A percentile compares a stretch with the other conserved stretches of the same genome.
These are phyloP conservation scores for Chrysogorgia sp. DNA, from an alignment of 92 coral and sea anemone species.

Conservation along the genomic window DNA sequence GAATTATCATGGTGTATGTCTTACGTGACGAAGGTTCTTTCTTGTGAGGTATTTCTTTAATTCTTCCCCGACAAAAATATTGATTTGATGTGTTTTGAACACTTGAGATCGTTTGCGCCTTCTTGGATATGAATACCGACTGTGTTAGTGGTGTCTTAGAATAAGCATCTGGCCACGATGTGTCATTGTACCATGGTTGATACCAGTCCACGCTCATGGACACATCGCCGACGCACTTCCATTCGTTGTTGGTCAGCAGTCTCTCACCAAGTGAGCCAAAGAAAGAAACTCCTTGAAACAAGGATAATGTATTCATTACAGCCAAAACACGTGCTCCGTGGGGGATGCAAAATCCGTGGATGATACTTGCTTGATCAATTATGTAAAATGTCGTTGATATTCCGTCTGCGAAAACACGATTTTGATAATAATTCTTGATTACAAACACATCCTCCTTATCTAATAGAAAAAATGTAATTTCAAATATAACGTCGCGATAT, in stretches of 20 bases:
- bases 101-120: not conserved
- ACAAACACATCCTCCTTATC: conserved; percentile 12
- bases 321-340: conserved; percentile 2
- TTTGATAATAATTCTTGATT: not conserved
- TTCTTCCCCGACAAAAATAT: conserved; percentile 13
- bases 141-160: not conserved
- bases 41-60: not conserved
- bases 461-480: not conserved
- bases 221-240: conserved; percentile 9
- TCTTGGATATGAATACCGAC: not conserved
- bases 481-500: not conserved
- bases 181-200: conserved; percentile 6
- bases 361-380: too few species aligned
- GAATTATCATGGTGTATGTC: too few species aligned
- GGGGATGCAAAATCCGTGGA: conserved; percentile 7
- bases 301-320: not conserved
- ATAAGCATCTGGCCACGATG: conserved; percentile 20
- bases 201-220: conserved; percentile 9
- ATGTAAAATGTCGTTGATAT: not conserved
- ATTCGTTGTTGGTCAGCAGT: conserved; percentile 36
- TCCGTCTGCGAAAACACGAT: conserved; percentile 25
- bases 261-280: conserved; percentile 6
- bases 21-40: not conserved
- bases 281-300: not conserved
- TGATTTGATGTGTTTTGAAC: not conserved